Evolutionary conservation across 64 coral and sea anemone species (phyloP).

Genomic region (Montipora efflorescens): DNA sequence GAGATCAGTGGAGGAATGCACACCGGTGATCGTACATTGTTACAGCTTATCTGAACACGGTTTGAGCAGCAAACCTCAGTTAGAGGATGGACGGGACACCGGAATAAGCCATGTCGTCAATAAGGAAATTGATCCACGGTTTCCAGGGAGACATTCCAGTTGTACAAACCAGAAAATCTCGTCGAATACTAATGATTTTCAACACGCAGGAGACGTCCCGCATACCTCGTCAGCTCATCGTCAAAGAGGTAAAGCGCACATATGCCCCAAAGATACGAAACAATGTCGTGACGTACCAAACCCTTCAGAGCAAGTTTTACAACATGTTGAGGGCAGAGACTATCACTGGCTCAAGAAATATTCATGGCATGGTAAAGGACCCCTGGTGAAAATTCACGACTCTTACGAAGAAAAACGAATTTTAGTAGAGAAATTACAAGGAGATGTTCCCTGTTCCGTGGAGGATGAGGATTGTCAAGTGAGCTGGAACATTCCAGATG

Average conservation of each 20-base stretch:
- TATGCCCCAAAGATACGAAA: not conserved
- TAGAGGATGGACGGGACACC: not conserved
- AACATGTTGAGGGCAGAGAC: not conserved
- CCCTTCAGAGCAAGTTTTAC: not conserved
- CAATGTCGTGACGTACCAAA: not conserved
- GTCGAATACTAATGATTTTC: not conserved
- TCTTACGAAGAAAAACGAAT: conserved; percentile 22
- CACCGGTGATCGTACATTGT: conserved; percentile 38
- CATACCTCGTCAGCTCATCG: not conserved
- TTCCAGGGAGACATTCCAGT: not conserved
- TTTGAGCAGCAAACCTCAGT: not conserved
- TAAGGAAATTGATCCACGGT: not conserved
- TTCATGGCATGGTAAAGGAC: not conserved
- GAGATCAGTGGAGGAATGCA: not conserved
- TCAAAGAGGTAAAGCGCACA: not conserved
- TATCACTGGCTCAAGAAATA: not conserved
- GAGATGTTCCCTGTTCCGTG: not conserved
- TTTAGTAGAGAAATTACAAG: not conserved
- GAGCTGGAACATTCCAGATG: not conserved
- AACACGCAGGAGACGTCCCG: not conserved
- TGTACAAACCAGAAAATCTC: not conserved
- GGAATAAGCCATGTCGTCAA: not conserved
- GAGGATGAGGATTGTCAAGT: not conserved
- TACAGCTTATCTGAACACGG: conserved; percentile 16
- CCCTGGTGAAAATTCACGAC: not conserved